Base-by-base conservation (phyloP, 2,113 vertebrate genomes). In the Entosphenus tridentatus region DNA sequence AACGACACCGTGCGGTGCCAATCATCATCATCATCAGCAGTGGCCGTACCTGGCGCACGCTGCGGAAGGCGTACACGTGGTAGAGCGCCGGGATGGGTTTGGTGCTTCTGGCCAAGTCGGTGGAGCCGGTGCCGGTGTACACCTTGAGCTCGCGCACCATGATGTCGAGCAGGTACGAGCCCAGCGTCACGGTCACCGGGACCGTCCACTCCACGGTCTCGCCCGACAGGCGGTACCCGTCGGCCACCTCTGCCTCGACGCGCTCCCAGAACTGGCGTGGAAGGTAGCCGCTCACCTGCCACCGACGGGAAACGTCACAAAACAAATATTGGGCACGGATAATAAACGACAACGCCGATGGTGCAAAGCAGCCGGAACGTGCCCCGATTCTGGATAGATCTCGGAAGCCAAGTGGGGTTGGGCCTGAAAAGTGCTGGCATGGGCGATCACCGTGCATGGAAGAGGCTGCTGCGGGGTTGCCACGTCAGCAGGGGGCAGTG, bases 51-150 rank as follows among this genome's bases (percentile, higher is more conserved):
- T 95, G 87, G 18, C 77, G 80, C 57, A 68, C 80, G 77, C 80
- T 86, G 8, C 80, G 86, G 77, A 92, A 96, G 57, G 87, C 82
- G 72, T 96, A 96, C 77, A 95, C 80, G 39, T 98, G 93, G 74
- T 96, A 96, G 17, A 98, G 82, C 57, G 86, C 80, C 0, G 89
- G 86, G 72, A 96, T 82, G 56, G 77, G 76, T 57, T 74, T 83
- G 59, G 69, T 68, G 13, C 79, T 55, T 8, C 72, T 57, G 13
- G 68, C 71, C 39, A 39, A 39, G 39, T 39, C 39, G 0, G 68
- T 74, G 2, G 73, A 79, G 10, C 82, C 76, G 71, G 83, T 72
- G 75, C 82, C 78, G 70, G 73, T 80, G 2, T 81, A 80, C 72
- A 96, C 77, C 75, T 81, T 87, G 11, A 88, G 74, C 1, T 79